Base-by-base conservation (phyloP, 2,113 vertebrate species). In the Rousettus leschenaultii region DNA sequence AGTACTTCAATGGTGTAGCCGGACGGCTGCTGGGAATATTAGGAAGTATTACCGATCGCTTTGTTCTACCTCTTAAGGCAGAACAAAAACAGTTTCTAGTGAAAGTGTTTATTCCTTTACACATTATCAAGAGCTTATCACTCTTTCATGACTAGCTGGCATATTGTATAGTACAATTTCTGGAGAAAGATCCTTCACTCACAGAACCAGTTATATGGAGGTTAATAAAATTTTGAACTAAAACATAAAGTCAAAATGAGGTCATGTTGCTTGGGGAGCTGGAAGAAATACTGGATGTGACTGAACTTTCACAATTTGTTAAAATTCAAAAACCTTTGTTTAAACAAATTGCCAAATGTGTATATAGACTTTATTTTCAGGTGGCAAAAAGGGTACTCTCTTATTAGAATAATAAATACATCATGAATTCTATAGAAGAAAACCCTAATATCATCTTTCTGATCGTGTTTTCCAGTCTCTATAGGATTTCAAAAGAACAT, bases 161-260 rank as follows among this genome's bases (percentile, higher is more conserved):
- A 0, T 99, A 99, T 99, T 99, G 99, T 98, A 99, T 99, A 99
- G 99, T 99, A 99, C 99, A 99, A 98, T 99, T 99, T 99, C 98
- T 99, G 98, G 99, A 99, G 99, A 99, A 99, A 99, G 99, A 99
- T 98, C 99, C 99, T 93, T 99, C 99, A 94, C 99, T 99, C 98
- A 99, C 99, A 99, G 99, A 99, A 99, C 99, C 99, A 88, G 99
- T 99, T 98, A 99, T 99, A 98, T 99, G 99, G 98, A 99, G 99
- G 73, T 99, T 99, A 98, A 99, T 99, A 98, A 99, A 99, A 98
- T 99, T 99, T 98, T 99, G 99, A 99, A 99, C 99, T 88, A 99
- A 99, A 99, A 99, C 99, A 18, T 99, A 99, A 99, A 99, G 99
- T 99, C 99, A 99, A 98, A 99, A 99, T 98, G 99, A 99, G 99